Evolutionary conservation across 2,888 invertebrate genomes (phyloP).

Genomic region (Machimus rusticus): DNA sequence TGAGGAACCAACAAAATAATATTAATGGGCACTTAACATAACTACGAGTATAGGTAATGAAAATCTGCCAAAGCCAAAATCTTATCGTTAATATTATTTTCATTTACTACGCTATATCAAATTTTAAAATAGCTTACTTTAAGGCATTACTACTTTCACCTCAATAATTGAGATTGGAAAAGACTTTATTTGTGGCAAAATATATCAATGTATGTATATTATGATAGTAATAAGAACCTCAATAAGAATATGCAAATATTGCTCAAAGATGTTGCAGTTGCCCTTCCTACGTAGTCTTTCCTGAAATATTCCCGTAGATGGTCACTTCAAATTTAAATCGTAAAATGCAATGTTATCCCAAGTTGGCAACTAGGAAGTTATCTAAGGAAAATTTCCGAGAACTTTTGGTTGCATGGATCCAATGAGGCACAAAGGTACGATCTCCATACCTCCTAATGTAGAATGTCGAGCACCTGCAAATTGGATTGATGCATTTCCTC

Average conservation of each 20-base stretch:
- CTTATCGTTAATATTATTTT: no score
- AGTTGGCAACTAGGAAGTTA: background rate
- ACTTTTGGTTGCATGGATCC: background rate
- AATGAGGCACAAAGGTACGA: background rate
- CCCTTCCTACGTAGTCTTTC: background rate
- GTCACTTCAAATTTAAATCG: background rate
- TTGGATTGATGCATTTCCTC: background rate
- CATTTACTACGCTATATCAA: no score
- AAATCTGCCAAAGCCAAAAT: no score
- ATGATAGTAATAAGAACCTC: background rate
- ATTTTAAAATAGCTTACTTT: no score
- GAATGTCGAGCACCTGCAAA: background rate
- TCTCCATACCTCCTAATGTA: background rate
- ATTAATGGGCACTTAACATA: no score
- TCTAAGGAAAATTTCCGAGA: background rate
- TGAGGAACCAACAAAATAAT: no score
- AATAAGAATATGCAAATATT: background rate
- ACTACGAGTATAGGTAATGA: no score
- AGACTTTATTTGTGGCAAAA: no score
- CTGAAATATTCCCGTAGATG: background rate
- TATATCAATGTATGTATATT: no score
- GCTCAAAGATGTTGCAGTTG: background rate
- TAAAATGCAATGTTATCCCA: background rate
- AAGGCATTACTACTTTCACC: no score
- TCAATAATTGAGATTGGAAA: no score